Evolutionary conservation across 2,888 invertebrate genomes (phyloP).

Genomic region (Alsophila aescularia): DNA sequence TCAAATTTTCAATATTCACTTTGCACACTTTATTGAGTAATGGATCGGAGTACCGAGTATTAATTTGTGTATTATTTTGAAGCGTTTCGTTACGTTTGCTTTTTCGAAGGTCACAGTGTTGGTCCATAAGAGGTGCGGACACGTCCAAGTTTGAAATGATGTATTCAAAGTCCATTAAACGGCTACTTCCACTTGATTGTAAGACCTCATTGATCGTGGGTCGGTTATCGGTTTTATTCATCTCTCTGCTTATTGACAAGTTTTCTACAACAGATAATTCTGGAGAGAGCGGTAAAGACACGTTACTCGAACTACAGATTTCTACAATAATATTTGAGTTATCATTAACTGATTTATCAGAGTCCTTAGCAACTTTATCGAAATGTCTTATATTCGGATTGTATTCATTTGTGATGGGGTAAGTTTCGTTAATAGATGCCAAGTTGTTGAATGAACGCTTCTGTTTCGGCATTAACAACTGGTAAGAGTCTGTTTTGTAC

Average conservation of each 20-base stretch:
- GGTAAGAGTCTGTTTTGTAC: conserved; percentile 70
- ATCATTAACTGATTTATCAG: conserved; percentile 13
- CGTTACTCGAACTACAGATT: conserved; percentile 60
- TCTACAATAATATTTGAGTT: conserved; percentile 17
- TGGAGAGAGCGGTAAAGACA: conserved; percentile 69
- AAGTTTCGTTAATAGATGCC: conserved; percentile 58
- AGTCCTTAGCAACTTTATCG: conserved; percentile 31
- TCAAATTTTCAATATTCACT: conserved; percentile 53
- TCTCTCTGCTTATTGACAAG: conserved; percentile 61
- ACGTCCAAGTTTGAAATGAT: conserved; percentile 57
- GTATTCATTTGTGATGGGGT: conserved; percentile 31
- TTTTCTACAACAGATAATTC: conserved; percentile 76
- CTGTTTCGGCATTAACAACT: conserved; percentile 54
- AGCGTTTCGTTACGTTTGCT: conserved; percentile 30
- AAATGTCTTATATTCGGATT: conserved; percentile 23
- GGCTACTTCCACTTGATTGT: conserved; percentile 38
- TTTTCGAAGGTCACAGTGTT: conserved; percentile 53
- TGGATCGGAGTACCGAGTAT: conserved; percentile 44
- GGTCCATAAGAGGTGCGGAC: conserved; percentile 67
- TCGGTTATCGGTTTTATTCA: conserved; percentile 42
- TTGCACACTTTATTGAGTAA: conserved; percentile 53
- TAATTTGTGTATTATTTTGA: conserved; percentile 8
- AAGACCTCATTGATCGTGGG: conserved; percentile 53
- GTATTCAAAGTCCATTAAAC: conserved; percentile 45
- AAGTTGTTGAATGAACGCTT: conserved; percentile 41